Base-by-base conservation (phyloP, 1,140 invertebrate species). In the Nylanderia fulva region DNA sequence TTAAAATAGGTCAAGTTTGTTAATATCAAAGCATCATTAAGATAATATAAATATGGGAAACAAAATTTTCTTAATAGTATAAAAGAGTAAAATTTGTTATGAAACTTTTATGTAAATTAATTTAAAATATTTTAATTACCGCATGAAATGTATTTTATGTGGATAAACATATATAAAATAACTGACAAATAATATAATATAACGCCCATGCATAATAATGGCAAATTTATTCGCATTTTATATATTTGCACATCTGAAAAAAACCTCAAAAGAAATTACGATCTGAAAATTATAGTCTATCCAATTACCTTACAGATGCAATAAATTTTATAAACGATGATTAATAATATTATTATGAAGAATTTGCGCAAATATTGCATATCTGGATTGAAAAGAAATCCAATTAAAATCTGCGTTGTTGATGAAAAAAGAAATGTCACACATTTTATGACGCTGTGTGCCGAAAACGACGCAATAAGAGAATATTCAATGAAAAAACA, bases 401-500 rank as follows among this genome's bases (percentile, higher is more conserved):
- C 15, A 42, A 80, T 80, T 71, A 60, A 45, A 48, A 45, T 68
- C 27, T 36, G 18, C 45, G 58, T 72, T 1, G n/a, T 13, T 63
- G n/a, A 18, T 39, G 29, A 33, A 27, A 58, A n/a, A 71, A 80
- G 52, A 80, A 71, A 80, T 54, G 69, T 56, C 33, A 33, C 21
- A 21, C 77, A 18, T 80, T 71, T 80, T 36, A 13, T 5, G 18
- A 8, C 54, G 18, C 15, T 15, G 61, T 15, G 61, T 3, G 33
- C 39, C 15, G 58, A 63, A n/a, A 63, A 58, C 13, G 18, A 42
- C 4, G 27, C 36, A 11, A 52, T 48, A 69, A 80, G 33, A 64
- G 56, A 71, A 71, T n/a, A n/a, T 56, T 24, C 33, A 52, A 68
- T 66, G 54, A 42, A 79, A 66, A 79, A 79, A 79, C 61, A 79